Evolutionary conservation across 2,888 invertebrate species (phyloP).

Genomic region (Choristoneura rosaceana): DNA sequence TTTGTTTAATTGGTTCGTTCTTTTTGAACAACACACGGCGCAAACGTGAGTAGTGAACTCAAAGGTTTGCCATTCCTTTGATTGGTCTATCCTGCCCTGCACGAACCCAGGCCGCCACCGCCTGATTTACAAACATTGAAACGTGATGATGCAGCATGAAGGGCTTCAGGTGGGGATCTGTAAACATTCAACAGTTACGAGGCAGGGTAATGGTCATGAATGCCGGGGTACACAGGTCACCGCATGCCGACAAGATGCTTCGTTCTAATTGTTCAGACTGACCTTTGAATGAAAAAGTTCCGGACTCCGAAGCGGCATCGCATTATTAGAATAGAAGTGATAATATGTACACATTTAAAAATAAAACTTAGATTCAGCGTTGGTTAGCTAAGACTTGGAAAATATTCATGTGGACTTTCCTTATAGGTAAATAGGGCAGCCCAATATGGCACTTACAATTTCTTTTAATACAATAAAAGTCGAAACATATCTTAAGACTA

Average conservation of each 20-base stretch:
- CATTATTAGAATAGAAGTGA: slow-evolving; percentile 74
- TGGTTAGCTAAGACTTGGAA: slow-evolving; percentile 40
- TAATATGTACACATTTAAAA: slow-evolving; percentile 46
- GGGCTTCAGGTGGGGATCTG: slow-evolving; percentile 25
- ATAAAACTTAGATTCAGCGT: slow-evolving; percentile 4
- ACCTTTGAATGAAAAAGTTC: slow-evolving; percentile 81
- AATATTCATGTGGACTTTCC: slow-evolving; percentile 43
- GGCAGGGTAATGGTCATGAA: slow-evolving; percentile 45
- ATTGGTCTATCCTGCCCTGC: not conserved
- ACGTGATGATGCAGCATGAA: slow-evolving; percentile 37
- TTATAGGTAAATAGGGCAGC: slow-evolving; percentile 38
- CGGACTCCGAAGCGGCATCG: slow-evolving; percentile 84
- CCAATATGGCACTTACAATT: slow-evolving; percentile 43
- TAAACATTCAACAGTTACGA: slow-evolving; percentile 39
- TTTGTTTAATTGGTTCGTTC: not conserved
- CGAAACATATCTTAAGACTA: slow-evolving; percentile 8
- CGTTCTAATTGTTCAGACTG: slow-evolving; percentile 71
- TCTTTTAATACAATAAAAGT: slow-evolving; percentile 13
- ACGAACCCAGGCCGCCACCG: not conserved
- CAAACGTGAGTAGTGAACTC: not conserved
- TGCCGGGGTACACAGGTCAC: slow-evolving; percentile 68
- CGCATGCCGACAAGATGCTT: slow-evolving; percentile 80
- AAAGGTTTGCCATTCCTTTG: not conserved
- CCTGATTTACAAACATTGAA: slow-evolving; percentile 7
- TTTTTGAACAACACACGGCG: not conserved